phyloP scores from a whole-genome alignment of 2,888 invertebrate species.

The Gordius sp. region DNA sequence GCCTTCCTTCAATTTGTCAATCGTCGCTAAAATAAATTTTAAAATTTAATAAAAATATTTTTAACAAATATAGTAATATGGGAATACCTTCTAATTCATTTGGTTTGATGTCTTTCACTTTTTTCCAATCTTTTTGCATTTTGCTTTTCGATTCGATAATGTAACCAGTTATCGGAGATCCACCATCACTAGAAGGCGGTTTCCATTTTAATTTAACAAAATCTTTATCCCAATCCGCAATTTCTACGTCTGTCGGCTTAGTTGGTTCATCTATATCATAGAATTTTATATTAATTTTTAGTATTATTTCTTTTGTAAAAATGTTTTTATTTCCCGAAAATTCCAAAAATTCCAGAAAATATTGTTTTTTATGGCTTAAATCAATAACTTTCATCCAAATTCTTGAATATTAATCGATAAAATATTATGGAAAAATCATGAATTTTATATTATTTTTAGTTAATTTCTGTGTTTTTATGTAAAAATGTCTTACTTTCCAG shows the following conservation, averaged over 20 bases:
- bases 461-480: too few relatives aligned
- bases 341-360: too few relatives aligned
- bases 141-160: slow-evolving; percentile 62
- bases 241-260: slow-evolving; percentile 63
- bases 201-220: slow-evolving; percentile 81
- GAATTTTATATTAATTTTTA: too few relatives aligned
- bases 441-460: too few relatives aligned
- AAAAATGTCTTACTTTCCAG: too few relatives aligned
- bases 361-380: too few relatives aligned
- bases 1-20: slow-evolving; percentile 64
- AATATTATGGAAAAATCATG: too few relatives aligned
- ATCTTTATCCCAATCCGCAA: slow-evolving; percentile 77
- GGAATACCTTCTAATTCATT: slow-evolving; percentile 1
- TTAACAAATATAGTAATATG: background rate
- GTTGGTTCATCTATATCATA: slow-evolving; percentile 59
- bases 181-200: slow-evolving; percentile 64
- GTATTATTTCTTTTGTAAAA: too few relatives aligned
- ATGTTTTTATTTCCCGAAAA: too few relatives aligned
- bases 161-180: slow-evolving; percentile 81
- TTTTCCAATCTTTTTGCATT: slow-evolving; percentile 25
- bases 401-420: too few relatives aligned
- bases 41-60: background rate
- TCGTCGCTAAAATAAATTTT: slow-evolving; percentile 37
- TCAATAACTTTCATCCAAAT: too few relatives aligned
- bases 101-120: slow-evolving; percentile 8